These are phyloP conservation scores for Epizoanthus rinbou DNA, from an alignment of 92 coral and sea anemone species.

Conservation along the genomic window DNA sequence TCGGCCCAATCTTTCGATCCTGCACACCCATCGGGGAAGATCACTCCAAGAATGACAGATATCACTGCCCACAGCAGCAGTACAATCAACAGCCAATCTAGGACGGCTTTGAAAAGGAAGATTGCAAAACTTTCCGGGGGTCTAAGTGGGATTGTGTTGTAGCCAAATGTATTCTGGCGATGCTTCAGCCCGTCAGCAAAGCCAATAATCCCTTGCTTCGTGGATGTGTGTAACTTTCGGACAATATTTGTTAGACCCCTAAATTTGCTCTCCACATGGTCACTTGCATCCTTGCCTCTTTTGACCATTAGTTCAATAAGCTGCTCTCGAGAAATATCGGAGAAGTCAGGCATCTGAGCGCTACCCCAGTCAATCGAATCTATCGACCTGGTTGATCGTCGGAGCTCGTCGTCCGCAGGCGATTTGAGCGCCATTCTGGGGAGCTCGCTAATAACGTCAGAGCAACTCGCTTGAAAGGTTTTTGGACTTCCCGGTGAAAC, in stretches of 20 bases:
- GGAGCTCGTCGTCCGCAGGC: conserved; percentile 2
- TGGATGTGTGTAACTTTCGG: conserved; percentile 71
- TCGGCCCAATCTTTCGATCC: conserved; percentile 69
- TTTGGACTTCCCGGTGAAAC: neutral
- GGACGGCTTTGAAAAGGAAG: conserved; percentile 67
- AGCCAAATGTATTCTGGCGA: conserved; percentile 62
- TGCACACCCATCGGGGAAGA: conserved; percentile 78
- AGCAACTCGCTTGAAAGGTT: neutral
- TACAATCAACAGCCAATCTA: conserved; percentile 77
- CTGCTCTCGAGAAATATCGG: conserved; percentile 59
- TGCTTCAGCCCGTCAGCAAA: conserved; percentile 59
- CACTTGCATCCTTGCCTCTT: conserved; percentile 47
- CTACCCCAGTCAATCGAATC: conserved; percentile 39
- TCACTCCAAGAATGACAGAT: conserved; percentile 76
- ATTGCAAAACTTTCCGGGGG: conserved; percentile 57
- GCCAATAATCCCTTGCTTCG: conserved; percentile 73
- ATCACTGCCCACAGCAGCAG: conserved; percentile 68
- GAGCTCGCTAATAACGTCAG: no score
- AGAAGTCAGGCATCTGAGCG: conserved; percentile 57
- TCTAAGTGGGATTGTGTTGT: conserved; percentile 61
- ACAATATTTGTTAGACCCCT: conserved; percentile 70
- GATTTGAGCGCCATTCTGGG: conserved; percentile 1
- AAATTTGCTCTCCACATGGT: conserved; percentile 55
- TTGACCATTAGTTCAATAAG: conserved; percentile 58
- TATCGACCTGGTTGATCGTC: conserved; percentile 15